Conservation (phyloP, 2,797 vertebrate species). For the Eulemur mongoz region DNA sequence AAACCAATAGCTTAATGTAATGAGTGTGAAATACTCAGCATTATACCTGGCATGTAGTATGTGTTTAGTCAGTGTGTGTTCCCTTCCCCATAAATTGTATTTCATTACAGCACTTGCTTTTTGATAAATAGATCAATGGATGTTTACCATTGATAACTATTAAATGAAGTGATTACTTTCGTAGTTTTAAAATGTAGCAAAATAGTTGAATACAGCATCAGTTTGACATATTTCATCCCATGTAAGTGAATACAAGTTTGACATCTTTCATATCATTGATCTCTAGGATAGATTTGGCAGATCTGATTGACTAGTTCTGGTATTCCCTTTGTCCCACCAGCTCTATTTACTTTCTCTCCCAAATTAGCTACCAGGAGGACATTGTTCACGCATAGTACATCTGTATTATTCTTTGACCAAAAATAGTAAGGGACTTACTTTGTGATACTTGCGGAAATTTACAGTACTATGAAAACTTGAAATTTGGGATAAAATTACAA, state of each 20-base stretch:
- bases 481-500: slow-evolving; percentile 48
- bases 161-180: slow-evolving; percentile 24
- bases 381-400: neutral
- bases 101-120: slow-evolving; percentile 13
- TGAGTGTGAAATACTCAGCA: neutral
- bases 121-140: neutral
- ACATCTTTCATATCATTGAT: neutral
- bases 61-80: neutral
- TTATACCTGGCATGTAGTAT: neutral
- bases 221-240: neutral
- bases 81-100: neutral
- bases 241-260: neutral
- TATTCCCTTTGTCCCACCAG: neutral
- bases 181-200: slow-evolving; percentile 43
- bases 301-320: neutral
- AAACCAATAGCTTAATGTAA: neutral
- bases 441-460: slow-evolving; percentile 39
- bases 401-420: slow-evolving; percentile 35
- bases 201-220: neutral
- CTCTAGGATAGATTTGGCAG: neutral
- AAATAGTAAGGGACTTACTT: neutral
- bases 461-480: slow-evolving; percentile 17
- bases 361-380: neutral
- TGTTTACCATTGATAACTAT: neutral
- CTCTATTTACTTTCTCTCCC: neutral